Base-by-base conservation (phyloP, 2,797 vertebrate species). In the Halcyon smyrnensis region DNA sequence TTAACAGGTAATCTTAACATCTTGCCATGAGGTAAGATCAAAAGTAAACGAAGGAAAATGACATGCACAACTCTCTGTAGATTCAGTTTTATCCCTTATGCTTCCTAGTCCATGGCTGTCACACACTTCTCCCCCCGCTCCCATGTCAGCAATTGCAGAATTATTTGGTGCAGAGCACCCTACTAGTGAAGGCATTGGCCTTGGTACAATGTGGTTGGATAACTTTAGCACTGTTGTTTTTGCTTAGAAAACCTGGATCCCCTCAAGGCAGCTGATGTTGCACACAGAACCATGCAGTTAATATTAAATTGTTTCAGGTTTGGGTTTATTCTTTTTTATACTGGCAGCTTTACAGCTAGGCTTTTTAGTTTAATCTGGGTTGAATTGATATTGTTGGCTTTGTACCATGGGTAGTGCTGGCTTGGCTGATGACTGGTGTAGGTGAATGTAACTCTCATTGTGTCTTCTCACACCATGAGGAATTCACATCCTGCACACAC, bases 131-230 rank as follows among this genome's bases (percentile, higher is more conserved):
- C 23, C 45, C 16, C 43, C 43, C 43, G 7, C 16, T 17, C 16
- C 43, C 43, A 23, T 0, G 0, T 27, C 39, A 65, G 37, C 28
- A 43, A 18, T 0, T 64, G n/a, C 45, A 73, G 19, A 32, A 21
- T 2, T n/a, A 18, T 63, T 63, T 70, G 59, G 17, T 84, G 59
- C 45, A 17, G 82, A 78, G 34, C 1, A 1, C 28, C 21, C 15
- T 3, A 3, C 24, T 69, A 59, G 12, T 30, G 63, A 87, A 82
- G 65, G 37, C 41, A 37, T 37, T 7, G 6, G 24, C 63, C 41
- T n/a, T 59, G 73, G 69, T 48, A 2, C 23, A 46, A 13, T 62
- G 37, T 11, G 37, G 24, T 28, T 63, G 39, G 67, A 51, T 9
- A 76, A 11, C 39, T 92, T 81, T 7, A 69, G 16, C 53, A 37